Conservation (phyloP, 2,888 invertebrate species). For the Drymonia ruficornis region DNA sequence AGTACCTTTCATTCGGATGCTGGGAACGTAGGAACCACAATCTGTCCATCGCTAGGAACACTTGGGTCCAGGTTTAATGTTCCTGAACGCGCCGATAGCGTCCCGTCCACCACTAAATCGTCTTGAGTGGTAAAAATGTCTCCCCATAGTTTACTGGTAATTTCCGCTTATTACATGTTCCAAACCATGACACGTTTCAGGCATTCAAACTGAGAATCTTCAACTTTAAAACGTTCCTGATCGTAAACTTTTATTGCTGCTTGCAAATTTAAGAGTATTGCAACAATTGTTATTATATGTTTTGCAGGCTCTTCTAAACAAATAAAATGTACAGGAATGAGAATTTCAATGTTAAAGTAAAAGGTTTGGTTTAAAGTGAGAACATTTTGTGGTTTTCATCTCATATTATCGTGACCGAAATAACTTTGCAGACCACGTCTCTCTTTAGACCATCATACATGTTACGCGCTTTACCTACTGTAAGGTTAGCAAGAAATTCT, state of each 20-base stretch:
- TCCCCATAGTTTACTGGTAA: conserved; percentile 41
- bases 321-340: background rate
- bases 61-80: conserved; percentile 59
- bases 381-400: too few relatives aligned
- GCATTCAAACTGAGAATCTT: conserved; percentile 30
- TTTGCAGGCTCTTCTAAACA: background rate
- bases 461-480: too few relatives aligned
- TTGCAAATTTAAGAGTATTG: conserved; percentile 5
- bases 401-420: too few relatives aligned
- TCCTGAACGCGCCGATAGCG: conserved; percentile 56
- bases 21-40: conserved; percentile 34
- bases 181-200: conserved; percentile 40
- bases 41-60: conserved; percentile 48
- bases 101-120: conserved; percentile 40
- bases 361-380: too few relatives aligned
- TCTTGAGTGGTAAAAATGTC: conserved; percentile 36
- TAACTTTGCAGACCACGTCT: too few relatives aligned
- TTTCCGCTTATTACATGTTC: conserved; percentile 45
- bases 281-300: background rate
- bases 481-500: too few relatives aligned
- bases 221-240: conserved; percentile 21
- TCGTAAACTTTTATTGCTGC: conserved; percentile 28
- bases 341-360: too few relatives aligned
- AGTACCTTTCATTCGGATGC: conserved; percentile 42
- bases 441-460: too few relatives aligned